phyloP scores from a whole-genome alignment of 2,113 vertebrate species.

The Peromyscus maniculatus region DNA sequence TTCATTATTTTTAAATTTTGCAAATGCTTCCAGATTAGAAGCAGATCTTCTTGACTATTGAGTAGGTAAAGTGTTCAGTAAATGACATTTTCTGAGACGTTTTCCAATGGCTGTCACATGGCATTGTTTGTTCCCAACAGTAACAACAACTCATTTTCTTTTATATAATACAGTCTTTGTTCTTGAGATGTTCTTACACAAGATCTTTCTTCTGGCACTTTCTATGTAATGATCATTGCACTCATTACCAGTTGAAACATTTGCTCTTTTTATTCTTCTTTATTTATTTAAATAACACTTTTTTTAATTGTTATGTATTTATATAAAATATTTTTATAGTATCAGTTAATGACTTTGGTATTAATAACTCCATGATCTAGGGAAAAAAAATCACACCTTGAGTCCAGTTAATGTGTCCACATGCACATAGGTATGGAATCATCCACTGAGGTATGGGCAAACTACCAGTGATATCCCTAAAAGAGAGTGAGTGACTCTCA shows the following conservation, averaged over 20 bases:
- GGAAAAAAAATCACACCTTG: background rate
- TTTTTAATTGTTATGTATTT: background rate
- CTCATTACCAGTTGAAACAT: conserved; percentile 73
- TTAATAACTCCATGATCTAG: background rate
- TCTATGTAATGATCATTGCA: conserved; percentile 69
- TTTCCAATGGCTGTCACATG: conserved; percentile 68
- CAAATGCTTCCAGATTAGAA: conserved; percentile 63
- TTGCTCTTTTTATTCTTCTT: conserved; percentile 57
- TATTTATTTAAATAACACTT: background rate
- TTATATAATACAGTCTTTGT: conserved; percentile 71
- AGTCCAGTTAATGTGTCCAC: background rate
- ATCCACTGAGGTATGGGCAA: background rate
- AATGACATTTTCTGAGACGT: conserved; percentile 65
- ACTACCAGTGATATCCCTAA: background rate
- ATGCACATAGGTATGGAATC: background rate
- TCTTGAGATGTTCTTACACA: conserved; percentile 76
- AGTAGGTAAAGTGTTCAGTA: conserved; percentile 56
- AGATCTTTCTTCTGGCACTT: conserved; percentile 70
- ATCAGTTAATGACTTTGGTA: background rate
- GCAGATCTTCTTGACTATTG: conserved; percentile 21
- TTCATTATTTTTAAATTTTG: conserved; percentile 34
- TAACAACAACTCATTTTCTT: conserved; percentile 65
- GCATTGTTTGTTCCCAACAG: conserved; percentile 66
- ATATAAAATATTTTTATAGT: background rate
- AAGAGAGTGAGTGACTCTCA: background rate